Evolutionary conservation across 2,888 invertebrate species (phyloP), one percentile per base, ranked within the genome.

Genomic region (Hypsopygia costalis): DNA sequence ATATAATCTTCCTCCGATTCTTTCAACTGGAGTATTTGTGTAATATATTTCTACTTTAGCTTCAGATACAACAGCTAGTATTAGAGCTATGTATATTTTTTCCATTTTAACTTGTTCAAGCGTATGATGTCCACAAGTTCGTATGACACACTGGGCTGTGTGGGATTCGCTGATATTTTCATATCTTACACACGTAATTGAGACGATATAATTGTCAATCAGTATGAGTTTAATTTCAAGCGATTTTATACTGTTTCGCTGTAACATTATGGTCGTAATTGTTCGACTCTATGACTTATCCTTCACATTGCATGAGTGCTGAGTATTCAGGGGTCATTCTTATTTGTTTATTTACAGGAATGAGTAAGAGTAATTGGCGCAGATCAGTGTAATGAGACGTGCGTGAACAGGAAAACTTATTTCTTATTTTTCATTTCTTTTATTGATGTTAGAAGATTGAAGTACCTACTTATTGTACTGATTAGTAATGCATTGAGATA

Each of bases 1-100:
- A 46, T 86, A 86, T 1, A 80, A 41, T 37, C 80, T 69, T 3
- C 63, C 53, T 3, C 86, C 86, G 6, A 87, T 78, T 44, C 58
- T 65, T 36, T 77, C 64, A 44, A 83, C 55, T 0, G 81, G 81
- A 0, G 64, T 56, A 11, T 86, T 79, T 3, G 77, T 74, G 27
- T 78, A 38, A 27, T 64, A 72, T 40, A 80, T 63, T 9, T 57
- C 61, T 28, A 75, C 11, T 61, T 69, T 75, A 0, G 75, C 73
- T 27, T 74, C 53, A 5, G 6, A 3, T 9, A 65, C 69, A 49
- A 55, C 55, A n/a, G 69, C n/a, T 8, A 60, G 21, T 4, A 67
- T 41, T 35, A 64, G 28, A 6, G 55, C 27, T 3, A 56, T n/a
- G 11, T 37, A 37, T 37, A 25, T 25, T 4, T 25, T 5, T 8